Percentiles rank a stretch among this genome's conserved stretches.
Conservation (phyloP, 2,888 invertebrate species). For the Prenolepis imparis region DNA sequence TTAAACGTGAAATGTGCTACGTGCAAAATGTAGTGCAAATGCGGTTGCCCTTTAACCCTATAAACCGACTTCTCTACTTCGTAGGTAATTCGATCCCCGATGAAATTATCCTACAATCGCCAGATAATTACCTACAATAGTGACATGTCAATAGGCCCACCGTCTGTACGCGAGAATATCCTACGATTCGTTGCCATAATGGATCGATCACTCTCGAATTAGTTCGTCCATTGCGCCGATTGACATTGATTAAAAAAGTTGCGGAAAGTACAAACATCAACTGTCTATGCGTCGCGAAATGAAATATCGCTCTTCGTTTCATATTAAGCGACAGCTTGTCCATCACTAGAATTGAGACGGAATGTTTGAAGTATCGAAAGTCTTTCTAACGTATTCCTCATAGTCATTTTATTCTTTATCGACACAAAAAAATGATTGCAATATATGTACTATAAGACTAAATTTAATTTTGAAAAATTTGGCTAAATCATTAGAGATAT, state of each 20-base stretch:
- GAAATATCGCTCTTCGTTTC: constrained; percentile 58
- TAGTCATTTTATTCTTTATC: constrained; percentile 27
- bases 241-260: constrained; percentile 63
- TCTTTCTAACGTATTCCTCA: constrained; percentile 18
- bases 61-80: not conserved
- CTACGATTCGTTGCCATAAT: constrained; percentile 45
- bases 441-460: not conserved
- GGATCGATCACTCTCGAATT: constrained; percentile 43
- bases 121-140: constrained; percentile 11
- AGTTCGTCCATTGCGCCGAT: constrained; percentile 50
- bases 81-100: constrained; percentile 7
- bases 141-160: constrained; percentile 9
- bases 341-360: constrained; percentile 40
- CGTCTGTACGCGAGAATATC: not conserved
- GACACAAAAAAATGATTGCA: constrained; percentile 12
- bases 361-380: constrained; percentile 31
- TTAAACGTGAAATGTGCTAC: not conserved
- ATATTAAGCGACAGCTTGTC: constrained; percentile 46
- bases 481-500: constrained; percentile 64
- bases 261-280: constrained; percentile 42
- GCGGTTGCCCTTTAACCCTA: not conserved
- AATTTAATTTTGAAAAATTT: constrained; percentile 65
- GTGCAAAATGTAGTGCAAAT: not conserved
- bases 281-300: constrained; percentile 19
- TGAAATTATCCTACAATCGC: constrained; percentile 26